phyloP scores from a whole-genome alignment of 1,140 invertebrate genomes.

The Bombus turneri region DNA sequence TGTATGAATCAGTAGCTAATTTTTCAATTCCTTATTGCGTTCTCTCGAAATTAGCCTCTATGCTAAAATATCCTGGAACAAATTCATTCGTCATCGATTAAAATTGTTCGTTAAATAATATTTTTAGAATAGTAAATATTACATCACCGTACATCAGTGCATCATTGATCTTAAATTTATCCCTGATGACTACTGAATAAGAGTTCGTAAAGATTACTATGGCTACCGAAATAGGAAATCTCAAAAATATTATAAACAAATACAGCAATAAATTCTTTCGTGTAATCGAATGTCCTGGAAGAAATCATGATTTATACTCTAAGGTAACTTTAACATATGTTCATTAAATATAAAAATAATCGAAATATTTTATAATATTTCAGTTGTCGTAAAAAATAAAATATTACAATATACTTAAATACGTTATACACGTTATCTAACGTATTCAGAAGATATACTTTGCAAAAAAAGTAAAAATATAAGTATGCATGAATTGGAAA shows the following conservation, averaged over 20 bases:
- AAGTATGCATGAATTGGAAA: not conserved
- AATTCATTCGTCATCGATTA: conserved; percentile 28
- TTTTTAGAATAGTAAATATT: conserved; percentile 17
- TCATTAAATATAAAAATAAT: not conserved
- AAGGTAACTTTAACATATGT: not conserved
- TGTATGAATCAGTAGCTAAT: not conserved
- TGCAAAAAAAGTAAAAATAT: not conserved
- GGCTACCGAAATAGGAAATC: not conserved
- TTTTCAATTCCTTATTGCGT: not conserved
- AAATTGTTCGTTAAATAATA: not conserved
- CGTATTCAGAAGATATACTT: not conserved
- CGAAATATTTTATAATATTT: not conserved
- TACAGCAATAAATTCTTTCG: not conserved
- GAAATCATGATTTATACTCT: not conserved
- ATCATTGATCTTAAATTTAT: conserved; percentile 24
- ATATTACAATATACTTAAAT: not conserved
- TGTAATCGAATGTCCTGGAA: too few species aligned
- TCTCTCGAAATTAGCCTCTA: not conserved
- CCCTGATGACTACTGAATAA: not conserved
- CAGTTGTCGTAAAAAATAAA: not conserved
- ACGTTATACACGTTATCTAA: too few species aligned
- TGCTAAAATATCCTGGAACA: conserved; percentile 22
- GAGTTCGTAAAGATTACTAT: not conserved
- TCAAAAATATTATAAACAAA: not conserved
- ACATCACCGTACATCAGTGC: too few species aligned